These are phyloP conservation scores for Drosophila arawakana DNA, from an alignment of 1,140 invertebrate species.

Conservation along the genomic window DNA sequence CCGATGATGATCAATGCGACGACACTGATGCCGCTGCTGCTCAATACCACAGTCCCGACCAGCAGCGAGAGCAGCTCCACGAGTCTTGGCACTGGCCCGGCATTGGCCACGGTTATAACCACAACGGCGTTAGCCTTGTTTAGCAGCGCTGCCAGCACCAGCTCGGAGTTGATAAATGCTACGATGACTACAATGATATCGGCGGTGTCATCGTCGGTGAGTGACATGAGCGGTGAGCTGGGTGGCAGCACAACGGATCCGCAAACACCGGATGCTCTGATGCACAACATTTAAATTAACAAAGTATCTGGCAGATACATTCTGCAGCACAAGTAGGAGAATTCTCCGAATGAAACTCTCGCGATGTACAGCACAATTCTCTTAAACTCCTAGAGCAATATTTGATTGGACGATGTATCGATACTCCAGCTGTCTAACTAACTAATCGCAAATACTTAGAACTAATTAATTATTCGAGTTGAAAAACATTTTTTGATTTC, in stretches of 20 bases:
- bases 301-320: constrained; percentile 34
- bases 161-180: constrained; percentile 67
- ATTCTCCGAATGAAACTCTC: background rate
- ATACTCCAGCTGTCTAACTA: background rate
- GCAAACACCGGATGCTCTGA: constrained; percentile 71
- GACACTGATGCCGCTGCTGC: constrained; percentile 58
- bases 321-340: background rate
- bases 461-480: constrained; percentile 45
- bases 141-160: constrained; percentile 64
- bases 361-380: constrained; percentile 25
- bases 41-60: constrained; percentile 65
- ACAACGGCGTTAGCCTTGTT: constrained; percentile 68
- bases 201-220: constrained; percentile 66
- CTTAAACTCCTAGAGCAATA: background rate
- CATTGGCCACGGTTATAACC: constrained; percentile 69
- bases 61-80: constrained; percentile 48
- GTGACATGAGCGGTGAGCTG: constrained; percentile 71
- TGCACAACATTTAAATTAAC: constrained; percentile 75
- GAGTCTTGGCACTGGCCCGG: constrained; percentile 43
- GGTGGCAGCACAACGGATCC: constrained; percentile 75
- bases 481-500: background rate
- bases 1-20: constrained; percentile 47
- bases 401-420: background rate
- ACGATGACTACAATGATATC: constrained; percentile 66
- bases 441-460: constrained; percentile 6